Conservation (phyloP, 1,140 invertebrate genomes). For the Hyles vespertilio region DNA sequence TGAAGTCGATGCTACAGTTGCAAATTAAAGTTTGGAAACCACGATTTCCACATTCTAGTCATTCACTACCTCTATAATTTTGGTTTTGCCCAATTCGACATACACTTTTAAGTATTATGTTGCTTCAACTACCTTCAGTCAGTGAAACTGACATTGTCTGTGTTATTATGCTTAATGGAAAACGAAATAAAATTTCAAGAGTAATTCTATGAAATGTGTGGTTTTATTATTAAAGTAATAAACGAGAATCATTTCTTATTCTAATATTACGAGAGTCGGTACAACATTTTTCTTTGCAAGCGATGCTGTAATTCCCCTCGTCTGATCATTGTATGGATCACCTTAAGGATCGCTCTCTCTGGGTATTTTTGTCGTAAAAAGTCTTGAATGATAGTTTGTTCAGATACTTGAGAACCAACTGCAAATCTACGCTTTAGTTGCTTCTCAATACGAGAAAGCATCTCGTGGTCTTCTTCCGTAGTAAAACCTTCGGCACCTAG, state of each 20-base stretch:
- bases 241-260: neutral
- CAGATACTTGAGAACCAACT: slow-evolving; percentile 96
- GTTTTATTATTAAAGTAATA: neutral
- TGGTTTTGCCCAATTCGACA: neutral
- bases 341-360: slow-evolving; percentile 91
- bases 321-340: slow-evolving; percentile 94
- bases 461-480: slow-evolving; percentile 95
- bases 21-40: too few relatives aligned
- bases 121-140: neutral
- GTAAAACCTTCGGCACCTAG: slow-evolving; percentile 97
- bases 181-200: neutral
- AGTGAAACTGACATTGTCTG: slow-evolving; percentile 8
- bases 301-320: slow-evolving; percentile 96
- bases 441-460: slow-evolving; percentile 92
- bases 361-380: slow-evolving; percentile 96
- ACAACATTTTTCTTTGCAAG: slow-evolving; percentile 98
- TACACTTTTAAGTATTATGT: neutral
- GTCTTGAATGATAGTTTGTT: slow-evolving; percentile 95
- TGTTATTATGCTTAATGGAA: slow-evolving; percentile 3
- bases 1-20: neutral
- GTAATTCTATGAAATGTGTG: neutral
- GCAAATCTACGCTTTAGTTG: slow-evolving; percentile 96
- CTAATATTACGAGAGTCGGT: slow-evolving; percentile 83
- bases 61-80: slow-evolving; percentile 18
- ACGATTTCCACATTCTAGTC: slow-evolving; percentile 18